These are phyloP conservation scores for Agelaius tricolor DNA, from an alignment of 2,113 vertebrate genomes.

Conservation along the genomic window DNA sequence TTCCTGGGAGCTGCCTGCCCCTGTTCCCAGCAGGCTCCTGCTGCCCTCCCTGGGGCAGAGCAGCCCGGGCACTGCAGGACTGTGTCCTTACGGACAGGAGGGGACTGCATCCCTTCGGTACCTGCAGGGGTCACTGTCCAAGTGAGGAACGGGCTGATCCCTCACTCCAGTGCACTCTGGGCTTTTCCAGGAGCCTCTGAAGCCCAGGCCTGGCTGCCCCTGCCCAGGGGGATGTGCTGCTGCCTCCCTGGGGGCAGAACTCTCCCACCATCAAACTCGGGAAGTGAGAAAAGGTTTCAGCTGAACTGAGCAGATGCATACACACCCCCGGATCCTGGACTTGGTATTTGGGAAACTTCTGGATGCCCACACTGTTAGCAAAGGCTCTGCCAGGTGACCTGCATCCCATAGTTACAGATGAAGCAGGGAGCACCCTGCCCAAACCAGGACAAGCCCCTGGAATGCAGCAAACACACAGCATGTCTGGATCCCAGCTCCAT, in stretches of 20 bases:
- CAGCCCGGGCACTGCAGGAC: too few relatives aligned
- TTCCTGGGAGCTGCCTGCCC: background rate
- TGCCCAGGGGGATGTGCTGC: background rate
- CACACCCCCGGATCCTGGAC: background rate
- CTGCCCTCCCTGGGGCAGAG: background rate
- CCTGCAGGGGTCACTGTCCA: background rate
- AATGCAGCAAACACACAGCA: background rate
- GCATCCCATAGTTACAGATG: background rate
- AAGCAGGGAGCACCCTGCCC: background rate
- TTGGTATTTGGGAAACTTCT: background rate
- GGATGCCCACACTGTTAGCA: background rate
- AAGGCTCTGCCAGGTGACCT: background rate
- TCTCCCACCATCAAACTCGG: background rate
- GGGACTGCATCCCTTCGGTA: accelerated
- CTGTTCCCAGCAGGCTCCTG: background rate
- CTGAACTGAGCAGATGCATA: background rate
- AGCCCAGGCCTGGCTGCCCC: accelerated
- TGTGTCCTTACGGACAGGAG: background rate
- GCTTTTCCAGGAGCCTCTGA: background rate
- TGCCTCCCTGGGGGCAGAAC: background rate
- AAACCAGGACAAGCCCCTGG: background rate
- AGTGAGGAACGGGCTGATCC: background rate
- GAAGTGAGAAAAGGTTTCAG: background rate
- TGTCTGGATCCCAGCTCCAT: background rate
- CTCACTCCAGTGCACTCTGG: background rate